These are phyloP conservation scores for Entosphenus tridentatus DNA, from an alignment of 2,113 vertebrate genomes.

Conservation along the genomic window DNA sequence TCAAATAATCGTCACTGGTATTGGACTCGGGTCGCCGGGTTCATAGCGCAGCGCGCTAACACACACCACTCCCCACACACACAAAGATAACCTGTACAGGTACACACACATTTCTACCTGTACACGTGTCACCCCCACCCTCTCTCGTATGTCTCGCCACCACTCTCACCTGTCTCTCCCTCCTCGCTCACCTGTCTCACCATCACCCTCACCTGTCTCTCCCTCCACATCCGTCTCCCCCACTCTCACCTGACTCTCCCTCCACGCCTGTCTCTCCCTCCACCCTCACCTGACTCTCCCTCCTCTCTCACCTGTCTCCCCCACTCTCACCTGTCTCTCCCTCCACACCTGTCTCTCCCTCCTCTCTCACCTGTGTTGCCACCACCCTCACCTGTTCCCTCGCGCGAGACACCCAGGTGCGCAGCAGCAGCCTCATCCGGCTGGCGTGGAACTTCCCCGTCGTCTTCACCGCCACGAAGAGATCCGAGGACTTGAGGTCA, in stretches of 20 bases:
- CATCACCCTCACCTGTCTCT: rapidly evolving
- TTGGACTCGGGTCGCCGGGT: no score
- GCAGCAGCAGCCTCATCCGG: conserved; percentile 58
- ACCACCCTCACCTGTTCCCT: conserved; percentile 42
- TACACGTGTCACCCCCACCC: no score
- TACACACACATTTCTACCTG: no score
- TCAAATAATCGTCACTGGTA: no score
- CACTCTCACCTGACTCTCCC: no score
- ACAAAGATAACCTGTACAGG: no score
- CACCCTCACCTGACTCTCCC: no score
- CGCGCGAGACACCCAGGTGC: conserved; percentile 82
- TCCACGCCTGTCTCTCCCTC: conserved; percentile 36
- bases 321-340: no score
- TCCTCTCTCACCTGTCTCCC: conserved; percentile 25
- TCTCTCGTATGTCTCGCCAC: rapidly evolving
- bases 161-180: conserved; percentile 42
- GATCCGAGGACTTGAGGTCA: conserved; percentile 17
- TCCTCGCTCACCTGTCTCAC: neutral
- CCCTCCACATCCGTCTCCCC: conserved; percentile 35
- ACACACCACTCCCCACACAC: no score
- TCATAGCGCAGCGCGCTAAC: no score
- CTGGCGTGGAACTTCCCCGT: conserved; percentile 84
- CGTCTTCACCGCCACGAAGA: conserved; percentile 94
- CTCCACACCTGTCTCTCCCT: rapidly evolving
- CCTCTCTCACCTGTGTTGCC: neutral